Conservation (phyloP, 1,140 invertebrate species). For the Plodia interpunctella region DNA sequence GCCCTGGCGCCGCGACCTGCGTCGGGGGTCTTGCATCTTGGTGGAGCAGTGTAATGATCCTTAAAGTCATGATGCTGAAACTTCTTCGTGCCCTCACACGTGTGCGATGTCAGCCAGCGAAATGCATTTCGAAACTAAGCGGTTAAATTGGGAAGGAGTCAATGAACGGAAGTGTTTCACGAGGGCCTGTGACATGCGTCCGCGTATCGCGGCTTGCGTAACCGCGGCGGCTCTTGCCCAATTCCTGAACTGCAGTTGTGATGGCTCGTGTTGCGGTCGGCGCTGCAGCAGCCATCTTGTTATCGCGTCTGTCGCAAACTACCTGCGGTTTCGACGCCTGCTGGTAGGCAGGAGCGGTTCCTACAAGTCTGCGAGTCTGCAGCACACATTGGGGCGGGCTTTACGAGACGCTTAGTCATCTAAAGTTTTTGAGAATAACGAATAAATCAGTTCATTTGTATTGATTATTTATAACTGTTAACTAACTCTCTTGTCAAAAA, state of each 20-base stretch:
- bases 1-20: background rate
- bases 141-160: constrained; percentile 72
- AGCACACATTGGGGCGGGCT: no score
- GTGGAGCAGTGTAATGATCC: constrained; percentile 37
- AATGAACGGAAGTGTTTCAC: constrained; percentile 76
- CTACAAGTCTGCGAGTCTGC: constrained; percentile 26
- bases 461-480: no score
- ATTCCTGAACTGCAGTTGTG: constrained; percentile 41
- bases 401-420: no score
- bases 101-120: constrained; percentile 38
- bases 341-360: constrained; percentile 45
- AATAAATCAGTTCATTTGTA: no score
- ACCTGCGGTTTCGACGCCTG: constrained; percentile 27
- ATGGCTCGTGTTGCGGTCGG: constrained; percentile 38
- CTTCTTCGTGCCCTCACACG: constrained; percentile 33
- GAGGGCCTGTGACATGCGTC: constrained; percentile 60
- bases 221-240: constrained; percentile 55
- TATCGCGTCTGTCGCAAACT: constrained; percentile 41
- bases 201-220: constrained; percentile 66
- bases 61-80: constrained; percentile 32
- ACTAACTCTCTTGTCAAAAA: no score
- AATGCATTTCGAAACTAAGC: constrained; percentile 59
- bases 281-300: constrained; percentile 38
- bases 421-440: no score
- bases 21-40: background rate